A percentile compares a stretch with the other conserved stretches of the same genome.
Evolutionary conservation across 1,140 invertebrate genomes (phyloP).

Genomic region (Lepidostoma basale): DNA sequence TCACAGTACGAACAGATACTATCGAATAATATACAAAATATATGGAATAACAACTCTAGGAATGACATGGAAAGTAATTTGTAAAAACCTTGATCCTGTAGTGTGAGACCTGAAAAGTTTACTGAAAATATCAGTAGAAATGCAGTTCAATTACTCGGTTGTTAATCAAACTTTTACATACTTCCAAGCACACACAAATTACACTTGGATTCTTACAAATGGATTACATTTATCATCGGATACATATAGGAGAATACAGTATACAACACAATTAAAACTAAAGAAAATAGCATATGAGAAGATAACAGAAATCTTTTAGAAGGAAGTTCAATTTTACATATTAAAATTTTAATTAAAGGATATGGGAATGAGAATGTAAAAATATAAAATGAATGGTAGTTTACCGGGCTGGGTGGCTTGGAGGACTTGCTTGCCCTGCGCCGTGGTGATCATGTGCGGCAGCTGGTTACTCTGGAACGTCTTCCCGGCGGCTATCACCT

Average conservation of each 20-base stretch:
- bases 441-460: constrained; percentile 78
- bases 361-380: no score
- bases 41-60: constrained; percentile 9
- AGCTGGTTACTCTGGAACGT: constrained; percentile 80
- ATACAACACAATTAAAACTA: no score
- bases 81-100: constrained; percentile 61
- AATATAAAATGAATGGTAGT: not conserved
- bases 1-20: constrained; percentile 8
- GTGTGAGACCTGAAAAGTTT: constrained; percentile 62
- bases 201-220: no score
- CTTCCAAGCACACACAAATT: no score
- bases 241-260: no score
- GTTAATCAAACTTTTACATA: not conserved
- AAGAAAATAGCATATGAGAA: no score
- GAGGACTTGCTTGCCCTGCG: constrained; percentile 63
- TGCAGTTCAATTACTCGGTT: constrained; percentile 49
- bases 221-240: no score
- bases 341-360: no score
- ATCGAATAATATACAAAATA: not conserved
- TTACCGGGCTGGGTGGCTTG: constrained; percentile 20
- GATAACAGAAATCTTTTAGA: no score
- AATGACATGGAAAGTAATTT: constrained; percentile 43
- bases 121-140: constrained; percentile 60
- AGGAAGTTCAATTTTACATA: no score
- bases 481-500: constrained; percentile 81